These are phyloP conservation scores for Trissoscelio sp. DNA, from an alignment of 2,888 invertebrate genomes.

Conservation along the genomic window DNA sequence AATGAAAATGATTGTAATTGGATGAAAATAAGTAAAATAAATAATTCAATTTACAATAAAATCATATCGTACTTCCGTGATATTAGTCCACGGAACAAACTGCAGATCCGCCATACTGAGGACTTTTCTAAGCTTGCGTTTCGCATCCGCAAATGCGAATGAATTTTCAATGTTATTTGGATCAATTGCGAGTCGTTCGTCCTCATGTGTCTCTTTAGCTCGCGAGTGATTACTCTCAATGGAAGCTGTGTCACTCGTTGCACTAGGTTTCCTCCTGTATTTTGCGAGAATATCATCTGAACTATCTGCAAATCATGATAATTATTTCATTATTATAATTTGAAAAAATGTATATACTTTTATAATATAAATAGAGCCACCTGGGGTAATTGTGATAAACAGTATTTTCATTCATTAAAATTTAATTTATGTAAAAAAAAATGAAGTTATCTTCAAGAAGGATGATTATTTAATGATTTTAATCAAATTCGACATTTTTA, in stretches of 20 bases:
- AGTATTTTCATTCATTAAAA: too few relatives aligned
- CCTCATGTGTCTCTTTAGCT: conserved; percentile 82
- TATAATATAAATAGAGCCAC: too few relatives aligned
- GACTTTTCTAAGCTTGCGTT: conserved; percentile 95
- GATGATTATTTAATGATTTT: too few relatives aligned
- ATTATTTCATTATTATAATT: background rate
- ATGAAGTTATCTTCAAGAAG: too few relatives aligned
- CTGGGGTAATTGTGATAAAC: too few relatives aligned
- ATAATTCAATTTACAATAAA: background rate
- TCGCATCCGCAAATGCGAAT: conserved; percentile 88
- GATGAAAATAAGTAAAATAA: background rate
- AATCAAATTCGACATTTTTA: too few relatives aligned
- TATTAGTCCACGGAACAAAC: conserved; percentile 84
- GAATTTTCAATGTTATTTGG: conserved; percentile 85
- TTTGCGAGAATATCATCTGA: conserved; percentile 98
- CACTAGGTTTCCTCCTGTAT: conserved; percentile 90
- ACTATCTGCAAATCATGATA: conserved; percentile 85
- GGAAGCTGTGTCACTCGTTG: conserved; percentile 85
- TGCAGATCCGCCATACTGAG: conserved; percentile 94
- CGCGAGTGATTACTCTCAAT: conserved; percentile 82
- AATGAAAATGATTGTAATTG: background rate
- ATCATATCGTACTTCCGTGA: conserved; percentile 75
- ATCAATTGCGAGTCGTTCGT: conserved; percentile 84
- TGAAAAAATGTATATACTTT: too few relatives aligned
- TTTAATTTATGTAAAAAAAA: too few relatives aligned